A percentile compares a stretch with the other conserved stretches of the same genome.
Evolutionary conservation across 2,888 invertebrate genomes (phyloP).

Genomic region (Cancer borealis): DNA sequence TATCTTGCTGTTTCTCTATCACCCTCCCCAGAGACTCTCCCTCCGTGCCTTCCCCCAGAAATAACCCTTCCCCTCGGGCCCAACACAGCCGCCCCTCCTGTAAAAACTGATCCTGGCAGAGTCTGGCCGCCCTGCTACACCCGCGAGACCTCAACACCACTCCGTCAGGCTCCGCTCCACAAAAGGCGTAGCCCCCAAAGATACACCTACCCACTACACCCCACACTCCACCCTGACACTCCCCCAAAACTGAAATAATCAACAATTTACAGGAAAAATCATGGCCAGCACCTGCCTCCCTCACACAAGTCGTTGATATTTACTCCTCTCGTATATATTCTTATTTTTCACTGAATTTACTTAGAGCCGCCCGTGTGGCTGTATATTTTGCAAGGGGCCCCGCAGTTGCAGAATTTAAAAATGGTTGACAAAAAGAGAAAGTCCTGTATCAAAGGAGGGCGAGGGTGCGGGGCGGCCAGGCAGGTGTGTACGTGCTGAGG

Average conservation of each 20-base stretch:
- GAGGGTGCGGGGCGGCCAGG: constrained; percentile 27
- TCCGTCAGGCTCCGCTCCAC: constrained; percentile 26
- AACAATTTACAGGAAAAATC: constrained; percentile 40
- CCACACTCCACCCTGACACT: not conserved
- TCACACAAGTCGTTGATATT: constrained; percentile 40
- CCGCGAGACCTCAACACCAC: constrained; percentile 29
- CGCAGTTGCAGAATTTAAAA: constrained; percentile 20
- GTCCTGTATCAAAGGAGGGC: constrained; percentile 29
- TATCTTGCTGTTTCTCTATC: constrained; percentile 9
- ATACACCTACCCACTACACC: not conserved
- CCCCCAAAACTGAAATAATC: constrained; percentile 15
- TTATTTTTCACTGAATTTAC: constrained; percentile 21
- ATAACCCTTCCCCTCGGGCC: constrained; percentile 37
- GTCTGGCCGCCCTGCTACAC: not conserved
- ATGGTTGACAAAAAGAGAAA: constrained; percentile 23
- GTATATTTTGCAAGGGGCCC: constrained; percentile 34
- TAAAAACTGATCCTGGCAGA: constrained; percentile 18
- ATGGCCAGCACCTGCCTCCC: constrained; percentile 34
- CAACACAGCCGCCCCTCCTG: not conserved
- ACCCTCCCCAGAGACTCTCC: constrained; percentile 26
- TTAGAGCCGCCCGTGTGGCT: constrained; percentile 37
- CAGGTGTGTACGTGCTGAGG: constrained; percentile 8
- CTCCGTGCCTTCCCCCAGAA: constrained; percentile 22
- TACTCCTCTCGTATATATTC: constrained; percentile 37
- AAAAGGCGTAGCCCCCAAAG: constrained; percentile 31